Base-by-base conservation (phyloP, 2,113 vertebrate genomes). In the Fregetta grallaria region DNA sequence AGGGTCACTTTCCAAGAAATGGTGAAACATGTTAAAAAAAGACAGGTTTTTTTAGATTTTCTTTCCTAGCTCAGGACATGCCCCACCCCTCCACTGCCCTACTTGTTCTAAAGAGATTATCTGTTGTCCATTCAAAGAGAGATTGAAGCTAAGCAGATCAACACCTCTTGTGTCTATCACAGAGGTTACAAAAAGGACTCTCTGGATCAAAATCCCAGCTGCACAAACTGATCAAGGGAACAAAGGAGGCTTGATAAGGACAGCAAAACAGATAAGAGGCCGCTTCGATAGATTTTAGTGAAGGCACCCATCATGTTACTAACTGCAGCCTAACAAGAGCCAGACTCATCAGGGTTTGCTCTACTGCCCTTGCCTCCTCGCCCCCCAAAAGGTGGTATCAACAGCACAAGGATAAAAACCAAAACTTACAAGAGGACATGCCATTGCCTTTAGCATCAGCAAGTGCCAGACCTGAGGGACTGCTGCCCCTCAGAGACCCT, bases 71-170 rank as follows among this genome's bases (percentile, higher is more conserved):
- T 91, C 34, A 70, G 76, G 40, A 32, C 49, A 86, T 17, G n/a
- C 44, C 49, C 61, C 13, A 29, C 38, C 75, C 67, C 30, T 84
- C 76, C 23, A 36, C 96, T 97, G 97, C 96, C 98, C 98, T 98
- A 96, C 97, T 98, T 97, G 97, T 93, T 96, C 95, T 98, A 97
- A 98, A 97, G 97, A 98, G 98, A 99, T 99, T 99, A 99, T 97
- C 96, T 97, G 91, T 94, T 97, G 96, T 95, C 80, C 55, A 84
- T 98, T 98, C 97, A 96, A 97, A 97, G 95, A 78, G 98, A 98
- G 98, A 98, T 98, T 98, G 98, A 98, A 96, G 96, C 97, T 99
- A 99, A 99, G 98, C 97, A 98, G 98, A 98, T 99, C 98, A 99
- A 97, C 97, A 77, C 90, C 82, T 97, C 92, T 96, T 3, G 0